Evolutionary conservation across 2,113 vertebrate species (phyloP).

Genomic region (Murina feae): DNA sequence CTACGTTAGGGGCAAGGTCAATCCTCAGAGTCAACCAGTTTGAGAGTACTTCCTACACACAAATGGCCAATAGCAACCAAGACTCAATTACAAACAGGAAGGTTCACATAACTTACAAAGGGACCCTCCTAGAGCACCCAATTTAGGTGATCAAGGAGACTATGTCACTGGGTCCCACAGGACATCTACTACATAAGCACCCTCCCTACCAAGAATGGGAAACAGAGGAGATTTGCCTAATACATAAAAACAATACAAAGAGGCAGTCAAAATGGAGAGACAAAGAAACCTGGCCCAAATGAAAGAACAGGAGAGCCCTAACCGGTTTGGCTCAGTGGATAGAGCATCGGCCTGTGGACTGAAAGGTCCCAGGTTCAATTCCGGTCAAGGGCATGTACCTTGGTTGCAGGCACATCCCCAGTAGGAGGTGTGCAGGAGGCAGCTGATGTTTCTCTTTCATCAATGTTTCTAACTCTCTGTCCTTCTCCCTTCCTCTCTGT

Average conservation of each 20-base stretch:
- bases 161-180: neutral
- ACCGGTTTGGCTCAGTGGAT: no score
- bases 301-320: neutral
- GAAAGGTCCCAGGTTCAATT: no score
- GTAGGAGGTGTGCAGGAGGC: no score
- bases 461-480: no score
- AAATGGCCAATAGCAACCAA: neutral
- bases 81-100: neutral
- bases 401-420: no score
- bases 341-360: no score
- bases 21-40: neutral
- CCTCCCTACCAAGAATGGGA: neutral
- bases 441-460: no score
- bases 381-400: no score
- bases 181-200: neutral
- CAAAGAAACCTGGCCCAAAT: neutral
- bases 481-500: no score
- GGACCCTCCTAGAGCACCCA: neutral
- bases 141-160: neutral
- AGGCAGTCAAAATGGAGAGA: neutral
- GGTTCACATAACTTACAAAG: neutral
- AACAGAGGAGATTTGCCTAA: neutral
- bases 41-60: neutral
- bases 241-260: neutral
- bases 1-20: neutral